These are phyloP conservation scores for Encarsia formosa DNA, from an alignment of 2,888 invertebrate genomes.

Conservation along the genomic window DNA sequence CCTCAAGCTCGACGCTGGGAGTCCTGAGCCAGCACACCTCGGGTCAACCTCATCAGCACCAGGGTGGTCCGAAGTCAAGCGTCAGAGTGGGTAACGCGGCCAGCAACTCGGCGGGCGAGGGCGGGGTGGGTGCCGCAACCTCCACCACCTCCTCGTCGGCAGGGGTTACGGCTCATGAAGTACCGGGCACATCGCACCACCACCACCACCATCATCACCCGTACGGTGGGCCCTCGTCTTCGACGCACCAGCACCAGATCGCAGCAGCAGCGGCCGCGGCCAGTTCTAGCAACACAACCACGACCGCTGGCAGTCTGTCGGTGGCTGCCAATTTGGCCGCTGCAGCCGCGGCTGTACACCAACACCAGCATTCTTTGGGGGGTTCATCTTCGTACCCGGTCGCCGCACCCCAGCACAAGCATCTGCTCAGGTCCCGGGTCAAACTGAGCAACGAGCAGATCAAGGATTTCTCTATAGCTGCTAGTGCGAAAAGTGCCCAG, in stretches of 20 bases:
- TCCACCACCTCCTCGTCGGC: conserved; percentile 41
- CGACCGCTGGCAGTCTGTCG: not conserved
- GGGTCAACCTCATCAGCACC: conserved; percentile 45
- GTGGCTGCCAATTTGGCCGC: conserved; percentile 14
- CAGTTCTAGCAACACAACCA: conserved; percentile 41
- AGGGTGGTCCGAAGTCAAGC: conserved; percentile 50
- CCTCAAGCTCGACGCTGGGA: conserved; percentile 25
- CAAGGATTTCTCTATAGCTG: conserved; percentile 37
- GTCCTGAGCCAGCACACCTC: conserved; percentile 36
- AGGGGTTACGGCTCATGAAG: conserved; percentile 25
- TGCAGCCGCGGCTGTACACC: conserved; percentile 32
- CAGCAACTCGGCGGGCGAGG: conserved; percentile 48
- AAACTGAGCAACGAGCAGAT: conserved; percentile 43
- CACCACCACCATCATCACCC: conserved; percentile 1
- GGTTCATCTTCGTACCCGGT: not conserved
- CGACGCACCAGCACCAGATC: conserved; percentile 38
- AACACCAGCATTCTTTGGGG: not conserved
- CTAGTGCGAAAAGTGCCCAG: conserved; percentile 1
- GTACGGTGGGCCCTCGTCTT: conserved; percentile 12
- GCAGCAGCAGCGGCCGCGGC: conserved; percentile 34
- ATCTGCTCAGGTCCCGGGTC: conserved; percentile 45
- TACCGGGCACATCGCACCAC: not conserved
- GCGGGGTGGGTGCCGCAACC: conserved; percentile 41
- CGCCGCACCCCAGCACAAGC: conserved; percentile 43
- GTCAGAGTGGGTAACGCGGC: conserved; percentile 53